These are phyloP conservation scores for Denticeps clupeoides DNA, from an alignment of 2,797 vertebrate species.

Conservation along the genomic window DNA sequence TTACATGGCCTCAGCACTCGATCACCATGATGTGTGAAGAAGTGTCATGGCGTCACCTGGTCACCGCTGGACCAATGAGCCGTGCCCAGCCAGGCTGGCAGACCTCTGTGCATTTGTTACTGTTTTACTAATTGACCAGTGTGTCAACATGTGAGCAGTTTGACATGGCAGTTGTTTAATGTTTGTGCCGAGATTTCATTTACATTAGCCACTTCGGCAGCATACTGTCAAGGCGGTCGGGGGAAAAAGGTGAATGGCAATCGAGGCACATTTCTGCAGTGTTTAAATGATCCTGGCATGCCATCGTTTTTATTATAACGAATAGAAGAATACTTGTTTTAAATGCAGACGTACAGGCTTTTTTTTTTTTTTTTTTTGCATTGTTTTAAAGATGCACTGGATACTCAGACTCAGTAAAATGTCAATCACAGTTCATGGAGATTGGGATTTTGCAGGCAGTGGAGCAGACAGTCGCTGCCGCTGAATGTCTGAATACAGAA, in stretches of 20 bases:
- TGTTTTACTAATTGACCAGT: slow-evolving; percentile 24
- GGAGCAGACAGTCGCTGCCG: slow-evolving; percentile 41
- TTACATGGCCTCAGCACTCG: slow-evolving; percentile 19
- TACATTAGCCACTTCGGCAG: slow-evolving; percentile 44
- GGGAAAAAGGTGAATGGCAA: no score
- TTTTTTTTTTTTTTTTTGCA: no score
- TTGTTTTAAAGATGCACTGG: no score
- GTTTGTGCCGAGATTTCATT: slow-evolving; percentile 36
- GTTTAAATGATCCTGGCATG: no score
- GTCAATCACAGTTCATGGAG: no score
- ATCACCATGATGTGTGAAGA: slow-evolving; percentile 24
- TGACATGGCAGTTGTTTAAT: slow-evolving; percentile 18
- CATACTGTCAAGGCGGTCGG: slow-evolving; percentile 43
- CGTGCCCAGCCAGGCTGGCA: slow-evolving; percentile 27
- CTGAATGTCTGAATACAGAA: slow-evolving; percentile 60
- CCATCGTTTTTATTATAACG: no score
- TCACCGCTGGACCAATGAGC: slow-evolving; percentile 24
- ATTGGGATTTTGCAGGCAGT: slow-evolving; percentile 50
- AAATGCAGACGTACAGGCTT: no score
- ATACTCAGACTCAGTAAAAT: no score
- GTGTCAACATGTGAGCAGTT: slow-evolving; percentile 8
- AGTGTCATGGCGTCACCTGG: slow-evolving; percentile 27
- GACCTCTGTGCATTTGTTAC: slow-evolving; percentile 2
- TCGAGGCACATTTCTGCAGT: no score
- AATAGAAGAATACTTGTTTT: no score